phyloP scores from a whole-genome alignment of 2,113 vertebrate genomes.

The Vanacampus margaritifer region DNA sequence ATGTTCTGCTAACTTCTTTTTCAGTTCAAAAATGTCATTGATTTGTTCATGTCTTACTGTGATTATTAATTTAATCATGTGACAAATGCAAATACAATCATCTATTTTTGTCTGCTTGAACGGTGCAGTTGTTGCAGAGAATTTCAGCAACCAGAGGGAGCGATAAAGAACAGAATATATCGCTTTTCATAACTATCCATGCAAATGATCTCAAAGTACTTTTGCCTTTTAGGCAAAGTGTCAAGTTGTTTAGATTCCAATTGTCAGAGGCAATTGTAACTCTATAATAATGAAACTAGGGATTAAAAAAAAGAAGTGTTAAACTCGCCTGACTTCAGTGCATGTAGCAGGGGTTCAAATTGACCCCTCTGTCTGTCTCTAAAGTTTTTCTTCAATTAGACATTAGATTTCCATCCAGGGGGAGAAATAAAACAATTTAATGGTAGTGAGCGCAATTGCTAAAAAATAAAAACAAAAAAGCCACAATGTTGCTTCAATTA shows the following conservation, averaged over 20 bases:
- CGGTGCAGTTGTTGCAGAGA: not conserved
- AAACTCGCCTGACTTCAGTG: too few relatives aligned
- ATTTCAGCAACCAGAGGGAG: not conserved
- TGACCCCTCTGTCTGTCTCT: too few relatives aligned
- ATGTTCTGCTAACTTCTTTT: too few relatives aligned
- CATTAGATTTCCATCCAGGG: too few relatives aligned
- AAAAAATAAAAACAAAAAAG: too few relatives aligned
- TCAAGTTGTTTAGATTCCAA: too few relatives aligned
- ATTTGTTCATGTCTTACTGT: not conserved
- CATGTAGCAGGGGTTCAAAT: too few relatives aligned
- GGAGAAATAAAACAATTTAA: too few relatives aligned
- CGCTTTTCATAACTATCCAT: slow-evolving; percentile 35
- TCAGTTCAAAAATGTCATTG: not conserved
- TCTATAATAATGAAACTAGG: too few relatives aligned
- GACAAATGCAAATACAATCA: not conserved
- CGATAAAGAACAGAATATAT: slow-evolving; percentile 16
- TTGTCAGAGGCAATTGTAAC: not conserved
- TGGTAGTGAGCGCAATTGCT: not conserved
- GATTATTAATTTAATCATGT: not conserved
- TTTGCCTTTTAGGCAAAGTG: not conserved
- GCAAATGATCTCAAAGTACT: slow-evolving; percentile 26
- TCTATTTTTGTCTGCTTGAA: not conserved
- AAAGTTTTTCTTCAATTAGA: too few relatives aligned
- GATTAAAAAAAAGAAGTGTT: too few relatives aligned
- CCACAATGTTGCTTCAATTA: too few relatives aligned